A percentile compares a stretch with the other conserved stretches of the same genome.
Conservation (phyloP, 2,113 vertebrate genomes). For the Actinemys pallida region DNA sequence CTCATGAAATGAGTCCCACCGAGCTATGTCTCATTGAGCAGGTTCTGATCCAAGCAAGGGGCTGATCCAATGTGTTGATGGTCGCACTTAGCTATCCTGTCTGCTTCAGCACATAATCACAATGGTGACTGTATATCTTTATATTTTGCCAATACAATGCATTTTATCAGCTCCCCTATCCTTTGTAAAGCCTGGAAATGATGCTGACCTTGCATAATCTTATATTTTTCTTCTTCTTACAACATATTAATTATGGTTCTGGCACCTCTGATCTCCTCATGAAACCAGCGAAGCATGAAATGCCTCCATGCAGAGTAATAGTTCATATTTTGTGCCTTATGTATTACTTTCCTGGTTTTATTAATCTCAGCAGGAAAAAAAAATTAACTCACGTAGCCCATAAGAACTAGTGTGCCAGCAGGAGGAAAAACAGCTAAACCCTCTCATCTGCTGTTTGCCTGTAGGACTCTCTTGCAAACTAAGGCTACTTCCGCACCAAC, state of each 20-base stretch:
- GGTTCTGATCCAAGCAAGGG: neutral
- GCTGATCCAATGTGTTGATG: neutral
- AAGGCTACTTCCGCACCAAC: neutral
- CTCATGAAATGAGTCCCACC: neutral
- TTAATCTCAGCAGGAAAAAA: neutral
- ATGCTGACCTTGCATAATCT: slow-evolving; percentile 47
- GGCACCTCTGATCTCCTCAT: slow-evolving; percentile 50
- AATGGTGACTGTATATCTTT: neutral
- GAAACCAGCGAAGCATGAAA: slow-evolving; percentile 70
- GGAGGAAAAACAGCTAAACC: neutral
- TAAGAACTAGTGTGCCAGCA: neutral
- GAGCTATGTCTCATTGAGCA: neutral
- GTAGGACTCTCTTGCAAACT: neutral
- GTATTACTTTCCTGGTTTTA: slow-evolving; percentile 63
- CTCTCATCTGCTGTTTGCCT: neutral
- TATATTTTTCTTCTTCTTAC: slow-evolving; percentile 16
- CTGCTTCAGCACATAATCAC: neutral
- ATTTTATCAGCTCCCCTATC: neutral
- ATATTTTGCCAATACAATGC: rapidly evolving
- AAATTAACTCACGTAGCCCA: neutral
- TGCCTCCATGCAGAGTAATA: slow-evolving; percentile 49
- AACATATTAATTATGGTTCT: slow-evolving; percentile 71
- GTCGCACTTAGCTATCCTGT: neutral
- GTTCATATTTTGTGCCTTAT: slow-evolving; percentile 64
- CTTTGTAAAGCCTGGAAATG: slow-evolving; percentile 27